A percentile compares a stretch with the other conserved stretches of the same genome.
Evolutionary conservation across 2,888 invertebrate species (phyloP).

Genomic region (Drosophila affinis): DNA sequence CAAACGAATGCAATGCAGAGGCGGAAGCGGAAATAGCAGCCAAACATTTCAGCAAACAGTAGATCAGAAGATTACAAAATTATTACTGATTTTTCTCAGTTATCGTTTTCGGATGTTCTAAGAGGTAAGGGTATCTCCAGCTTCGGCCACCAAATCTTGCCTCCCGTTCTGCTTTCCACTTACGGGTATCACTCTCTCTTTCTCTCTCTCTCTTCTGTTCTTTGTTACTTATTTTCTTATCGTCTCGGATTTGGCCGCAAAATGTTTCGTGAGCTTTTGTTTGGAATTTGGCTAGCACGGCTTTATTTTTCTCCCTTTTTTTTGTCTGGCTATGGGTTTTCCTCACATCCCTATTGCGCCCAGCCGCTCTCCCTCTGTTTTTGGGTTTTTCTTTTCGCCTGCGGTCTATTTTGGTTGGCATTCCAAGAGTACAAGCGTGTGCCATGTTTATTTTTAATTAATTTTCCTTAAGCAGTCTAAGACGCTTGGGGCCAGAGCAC

Average conservation of each 20-base stretch:
- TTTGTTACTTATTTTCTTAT: constrained; percentile 76
- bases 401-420: constrained; percentile 73
- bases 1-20: not conserved
- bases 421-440: constrained; percentile 74
- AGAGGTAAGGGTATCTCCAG: not conserved
- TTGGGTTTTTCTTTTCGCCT: constrained; percentile 39
- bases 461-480: constrained; percentile 79
- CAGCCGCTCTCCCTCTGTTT: constrained; percentile 5
- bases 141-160: not conserved
- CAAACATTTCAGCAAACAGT: too few relatives aligned
- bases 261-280: constrained; percentile 70
- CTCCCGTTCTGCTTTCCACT: not conserved
- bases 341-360: constrained; percentile 1
- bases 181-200: too few relatives aligned
- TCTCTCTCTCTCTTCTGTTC: constrained; percentile 3
- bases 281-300: constrained; percentile 69
- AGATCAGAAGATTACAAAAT: too few relatives aligned
- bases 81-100: too few relatives aligned
- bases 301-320: constrained; percentile 68
- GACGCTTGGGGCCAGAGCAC: constrained; percentile 45
- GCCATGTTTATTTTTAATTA: constrained; percentile 79
- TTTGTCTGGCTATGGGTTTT: constrained; percentile 56
- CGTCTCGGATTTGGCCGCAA: constrained; percentile 78
- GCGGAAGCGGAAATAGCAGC: too few relatives aligned
- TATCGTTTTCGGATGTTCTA: too few relatives aligned